Evolutionary conservation across 2,888 invertebrate species (phyloP), one percentile per base, ranked within the genome.

Genomic region (Galerucella calmariensis): DNA sequence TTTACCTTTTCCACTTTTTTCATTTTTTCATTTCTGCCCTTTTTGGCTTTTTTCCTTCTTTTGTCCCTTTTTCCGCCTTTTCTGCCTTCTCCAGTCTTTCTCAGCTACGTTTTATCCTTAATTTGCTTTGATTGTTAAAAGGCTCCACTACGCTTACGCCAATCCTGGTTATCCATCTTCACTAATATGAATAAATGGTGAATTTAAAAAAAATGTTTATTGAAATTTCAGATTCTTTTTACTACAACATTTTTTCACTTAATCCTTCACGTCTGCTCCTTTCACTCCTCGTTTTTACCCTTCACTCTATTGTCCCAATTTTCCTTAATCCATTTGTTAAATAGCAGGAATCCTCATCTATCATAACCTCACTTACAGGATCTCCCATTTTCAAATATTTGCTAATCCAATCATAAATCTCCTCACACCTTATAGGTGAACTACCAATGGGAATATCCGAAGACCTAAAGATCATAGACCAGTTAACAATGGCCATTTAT

Each of bases 291-390:
- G 51, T 51, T 48, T 51, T n/a, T 6, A 51, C 51, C n/a, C 51
- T 51, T 51, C n/a, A n/a, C n/a, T 51, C 51, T n/a, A 51, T 51
- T 51, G 51, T 51, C n/a, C 51, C n/a, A n/a, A 51, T 51, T 51
- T 51, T n/a, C 51, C 51, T 51, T 51, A 51, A 51, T 51, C 51
- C 51, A 51, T 51, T 51, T n/a, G 51, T 51, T 51, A 51, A 51
- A 51, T 51, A 51, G 51, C 51, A 51, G 51, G 8, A 51, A 51
- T 51, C 51, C 51, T 51, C 51, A 51, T 51, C 51, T 51, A 51
- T 51, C 51, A 51, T n/a, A 51, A 51, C 51, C 51, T 51, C 51
- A 51, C 51, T 51, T 51, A 14, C 14, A 14, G 51, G n/a, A 51
- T 51, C 51, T n/a, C n/a, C 51, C 51, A 51, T 51, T 51, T 51